These are phyloP conservation scores for Caloenas nicobarica DNA, from an alignment of 2,113 vertebrate genomes.

Conservation along the genomic window DNA sequence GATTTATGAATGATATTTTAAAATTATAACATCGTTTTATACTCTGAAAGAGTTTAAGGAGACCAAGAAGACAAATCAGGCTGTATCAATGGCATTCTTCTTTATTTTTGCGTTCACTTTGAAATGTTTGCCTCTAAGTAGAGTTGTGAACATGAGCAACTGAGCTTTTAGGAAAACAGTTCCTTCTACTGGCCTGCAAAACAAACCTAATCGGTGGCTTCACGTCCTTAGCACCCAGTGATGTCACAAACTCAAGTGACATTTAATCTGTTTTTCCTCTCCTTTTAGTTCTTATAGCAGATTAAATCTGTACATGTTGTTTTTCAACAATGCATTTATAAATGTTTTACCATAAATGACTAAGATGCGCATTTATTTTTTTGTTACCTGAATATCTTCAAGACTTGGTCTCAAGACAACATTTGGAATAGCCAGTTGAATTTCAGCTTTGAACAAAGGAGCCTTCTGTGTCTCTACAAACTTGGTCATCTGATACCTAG, in stretches of 20 bases:
- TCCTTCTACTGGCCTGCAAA: not conserved
- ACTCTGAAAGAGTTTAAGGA: not conserved
- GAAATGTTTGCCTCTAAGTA: not conserved
- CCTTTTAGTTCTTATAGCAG: not conserved
- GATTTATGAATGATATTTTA: not conserved
- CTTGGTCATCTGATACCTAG: conserved; percentile 54
- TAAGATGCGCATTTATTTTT: not conserved
- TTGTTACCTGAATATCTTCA: conserved; percentile 82
- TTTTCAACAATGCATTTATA: not conserved
- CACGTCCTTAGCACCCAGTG: not conserved
- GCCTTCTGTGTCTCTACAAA: not conserved
- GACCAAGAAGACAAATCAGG: not conserved
- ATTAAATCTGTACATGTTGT: not conserved
- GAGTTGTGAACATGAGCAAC: not conserved
- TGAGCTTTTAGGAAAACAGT: not conserved
- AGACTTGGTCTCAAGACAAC: conserved; percentile 81
- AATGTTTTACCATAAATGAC: not conserved
- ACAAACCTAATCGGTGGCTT: not conserved
- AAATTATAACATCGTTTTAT: not conserved
- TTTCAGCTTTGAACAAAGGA: conserved; percentile 78
- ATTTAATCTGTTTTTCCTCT: not conserved
- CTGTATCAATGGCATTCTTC: not conserved
- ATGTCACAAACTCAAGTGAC: not conserved
- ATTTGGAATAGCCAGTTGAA: conserved; percentile 82
- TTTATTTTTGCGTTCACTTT: not conserved